A percentile compares a stretch with the other conserved stretches of the same genome.
phyloP scores from a whole-genome alignment of 1,140 invertebrate genomes.

The Caligus rogercresseyi region DNA sequence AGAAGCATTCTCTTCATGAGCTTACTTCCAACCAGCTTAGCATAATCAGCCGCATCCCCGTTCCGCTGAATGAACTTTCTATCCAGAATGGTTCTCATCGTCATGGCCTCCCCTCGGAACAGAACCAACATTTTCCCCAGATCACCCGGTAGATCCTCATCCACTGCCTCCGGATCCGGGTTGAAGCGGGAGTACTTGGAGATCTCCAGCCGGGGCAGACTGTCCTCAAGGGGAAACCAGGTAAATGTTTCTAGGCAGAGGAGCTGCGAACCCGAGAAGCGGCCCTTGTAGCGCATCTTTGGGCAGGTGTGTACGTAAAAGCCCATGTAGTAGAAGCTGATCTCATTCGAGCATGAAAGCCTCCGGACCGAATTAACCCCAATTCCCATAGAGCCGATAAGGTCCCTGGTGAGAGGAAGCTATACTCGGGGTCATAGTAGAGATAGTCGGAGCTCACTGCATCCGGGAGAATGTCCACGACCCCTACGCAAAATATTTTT shows the following conservation, averaged over 20 bases:
- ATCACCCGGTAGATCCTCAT: not conserved
- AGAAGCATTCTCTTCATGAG: not conserved
- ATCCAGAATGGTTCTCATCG: not conserved
- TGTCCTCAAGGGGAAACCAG: slow-evolving; percentile 56
- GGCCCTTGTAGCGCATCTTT: slow-evolving; percentile 94
- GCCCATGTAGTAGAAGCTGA: slow-evolving; percentile 92
- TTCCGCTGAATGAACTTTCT: not conserved
- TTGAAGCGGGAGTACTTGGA: slow-evolving; percentile 49
- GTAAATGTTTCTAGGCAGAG: slow-evolving; percentile 80
- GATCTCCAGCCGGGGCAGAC: slow-evolving; percentile 48
- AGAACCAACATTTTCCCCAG: not conserved
- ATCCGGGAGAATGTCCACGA: slow-evolving; percentile 80
- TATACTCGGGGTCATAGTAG: slow-evolving; percentile 87
- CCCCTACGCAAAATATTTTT: slow-evolving; percentile 82
- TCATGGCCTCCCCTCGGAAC: not conserved
- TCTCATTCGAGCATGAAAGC: slow-evolving; percentile 30
- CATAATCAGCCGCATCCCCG: not conserved
- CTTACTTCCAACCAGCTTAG: not conserved
- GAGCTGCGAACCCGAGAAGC: slow-evolving; percentile 67
- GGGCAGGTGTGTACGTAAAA: slow-evolving; percentile 91
- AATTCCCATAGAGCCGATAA: slow-evolving; percentile 57
- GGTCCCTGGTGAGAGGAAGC: slow-evolving; percentile 69
- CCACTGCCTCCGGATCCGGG: not conserved
- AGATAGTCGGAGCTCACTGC: slow-evolving; percentile 96
- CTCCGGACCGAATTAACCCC: not conserved